Evolutionary conservation across 2,113 vertebrate genomes (phyloP).

Genomic region (Brienomyrus brachyistius): DNA sequence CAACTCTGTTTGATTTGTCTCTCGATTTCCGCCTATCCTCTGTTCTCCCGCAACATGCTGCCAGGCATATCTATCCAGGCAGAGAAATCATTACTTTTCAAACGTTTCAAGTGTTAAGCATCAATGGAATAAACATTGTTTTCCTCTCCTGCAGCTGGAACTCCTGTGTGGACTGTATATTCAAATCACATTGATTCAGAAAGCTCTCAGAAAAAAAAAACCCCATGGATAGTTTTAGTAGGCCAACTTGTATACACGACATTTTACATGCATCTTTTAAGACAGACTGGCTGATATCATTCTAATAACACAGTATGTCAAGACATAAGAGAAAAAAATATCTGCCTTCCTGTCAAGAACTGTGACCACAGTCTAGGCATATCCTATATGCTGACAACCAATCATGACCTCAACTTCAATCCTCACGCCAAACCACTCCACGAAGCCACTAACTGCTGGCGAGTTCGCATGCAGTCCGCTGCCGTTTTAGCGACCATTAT

Average conservation of each 20-base stretch:
- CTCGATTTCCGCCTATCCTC: background rate
- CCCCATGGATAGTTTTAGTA: background rate
- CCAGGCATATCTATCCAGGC: background rate
- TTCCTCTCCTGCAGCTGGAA: background rate
- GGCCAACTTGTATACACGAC: background rate
- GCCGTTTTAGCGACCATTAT: slow-evolving; percentile 39
- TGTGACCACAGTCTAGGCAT: slow-evolving; percentile 8
- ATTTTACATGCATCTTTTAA: background rate
- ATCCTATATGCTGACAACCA: background rate
- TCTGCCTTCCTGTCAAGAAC: slow-evolving; percentile 8
- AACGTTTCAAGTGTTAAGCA: background rate
- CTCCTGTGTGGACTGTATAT: background rate
- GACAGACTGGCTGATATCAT: background rate
- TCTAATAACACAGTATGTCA: slow-evolving; percentile 1
- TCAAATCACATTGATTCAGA: background rate
- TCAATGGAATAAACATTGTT: slow-evolving; percentile 23
- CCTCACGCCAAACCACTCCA: slow-evolving; percentile 45
- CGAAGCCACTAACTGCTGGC: slow-evolving; percentile 41
- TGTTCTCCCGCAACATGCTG: background rate
- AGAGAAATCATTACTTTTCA: background rate
- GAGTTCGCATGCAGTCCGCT: slow-evolving; percentile 44
- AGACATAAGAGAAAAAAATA: background rate
- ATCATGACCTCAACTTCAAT: background rate
- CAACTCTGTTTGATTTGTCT: slow-evolving; percentile 18
- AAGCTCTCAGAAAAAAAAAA: background rate